Conservation (phyloP, 1,140 invertebrate species). For the Tetramorium parvispinum region DNA sequence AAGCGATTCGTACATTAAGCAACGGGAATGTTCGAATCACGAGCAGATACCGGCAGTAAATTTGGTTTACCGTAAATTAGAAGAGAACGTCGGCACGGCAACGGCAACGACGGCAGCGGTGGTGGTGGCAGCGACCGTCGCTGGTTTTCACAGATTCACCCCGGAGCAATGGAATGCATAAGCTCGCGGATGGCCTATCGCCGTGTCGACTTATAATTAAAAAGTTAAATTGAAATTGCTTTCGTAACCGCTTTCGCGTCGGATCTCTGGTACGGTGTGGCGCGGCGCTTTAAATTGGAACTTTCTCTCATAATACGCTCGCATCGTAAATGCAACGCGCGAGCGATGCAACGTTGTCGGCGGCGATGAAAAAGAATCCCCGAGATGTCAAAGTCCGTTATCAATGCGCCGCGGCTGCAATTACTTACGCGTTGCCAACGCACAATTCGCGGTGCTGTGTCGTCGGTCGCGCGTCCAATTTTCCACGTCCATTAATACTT, state of each 20-base stretch:
- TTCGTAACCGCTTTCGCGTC: constrained; percentile 51
- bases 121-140: neutral
- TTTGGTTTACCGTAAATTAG: constrained; percentile 71
- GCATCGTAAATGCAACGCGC: constrained; percentile 8
- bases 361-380: constrained; percentile 16
- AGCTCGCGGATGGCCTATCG: constrained; percentile 58
- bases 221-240: constrained; percentile 75
- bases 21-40: constrained; percentile 50
- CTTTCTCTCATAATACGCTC: constrained; percentile 49
- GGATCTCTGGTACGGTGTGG: constrained; percentile 44
- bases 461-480: constrained; percentile 17
- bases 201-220: constrained; percentile 72
- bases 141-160: constrained; percentile 43
- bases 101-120: no score
- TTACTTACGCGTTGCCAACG: constrained; percentile 38
- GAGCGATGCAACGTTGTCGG: constrained; percentile 10
- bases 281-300: constrained; percentile 66
- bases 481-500: constrained; percentile 24
- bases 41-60: constrained; percentile 70
- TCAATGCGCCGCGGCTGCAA: neutral
- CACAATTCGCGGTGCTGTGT: neutral
- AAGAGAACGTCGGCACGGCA: constrained; percentile 51
- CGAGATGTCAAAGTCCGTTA: constrained; percentile 15
- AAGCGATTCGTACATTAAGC: constrained; percentile 29
- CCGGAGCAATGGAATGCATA: constrained; percentile 64